Conservation (phyloP, 2,888 invertebrate species). For the Philereme vetulata region DNA sequence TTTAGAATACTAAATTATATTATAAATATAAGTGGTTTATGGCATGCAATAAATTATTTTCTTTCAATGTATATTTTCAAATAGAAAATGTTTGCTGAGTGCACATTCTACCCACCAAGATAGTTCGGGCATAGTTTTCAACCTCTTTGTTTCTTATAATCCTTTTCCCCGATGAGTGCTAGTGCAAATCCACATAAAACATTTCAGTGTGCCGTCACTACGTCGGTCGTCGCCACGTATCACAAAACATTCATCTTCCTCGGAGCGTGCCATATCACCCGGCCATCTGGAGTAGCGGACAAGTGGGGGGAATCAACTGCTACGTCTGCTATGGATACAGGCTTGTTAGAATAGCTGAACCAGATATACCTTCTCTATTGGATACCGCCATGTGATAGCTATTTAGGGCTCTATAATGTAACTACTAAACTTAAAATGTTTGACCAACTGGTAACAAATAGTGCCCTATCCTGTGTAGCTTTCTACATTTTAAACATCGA, state of each 20-base stretch:
- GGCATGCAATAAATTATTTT: too few species aligned
- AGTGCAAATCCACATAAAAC: constrained; percentile 28
- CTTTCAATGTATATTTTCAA: too few species aligned
- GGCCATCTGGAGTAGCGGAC: constrained; percentile 58
- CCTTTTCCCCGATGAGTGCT: constrained; percentile 8
- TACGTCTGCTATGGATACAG: constrained; percentile 30
- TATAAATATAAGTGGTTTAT: not conserved
- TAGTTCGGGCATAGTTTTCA: too few species aligned
- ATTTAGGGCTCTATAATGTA: not conserved
- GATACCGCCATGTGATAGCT: too few species aligned
- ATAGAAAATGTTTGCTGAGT: too few species aligned
- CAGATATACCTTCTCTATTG: not conserved
- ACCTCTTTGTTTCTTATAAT: not conserved
- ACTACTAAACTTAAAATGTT: too few species aligned
- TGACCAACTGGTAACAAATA: too few species aligned
- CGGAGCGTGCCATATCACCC: constrained; percentile 68
- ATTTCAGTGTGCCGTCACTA: constrained; percentile 33
- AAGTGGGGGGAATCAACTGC: constrained; percentile 42
- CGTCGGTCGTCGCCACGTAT: constrained; percentile 33
- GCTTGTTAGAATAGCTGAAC: constrained; percentile 11
- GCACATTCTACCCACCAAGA: too few species aligned
- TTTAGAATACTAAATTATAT: too few species aligned
- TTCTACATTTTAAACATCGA: too few species aligned
- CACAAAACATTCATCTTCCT: constrained; percentile 56
- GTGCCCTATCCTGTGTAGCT: too few species aligned